Percentiles rank a stretch among this genome's conserved stretches.
These are phyloP conservation scores for Sphaerophoria rueppellii DNA, from an alignment of 2,888 invertebrate species.

Conservation along the genomic window DNA sequence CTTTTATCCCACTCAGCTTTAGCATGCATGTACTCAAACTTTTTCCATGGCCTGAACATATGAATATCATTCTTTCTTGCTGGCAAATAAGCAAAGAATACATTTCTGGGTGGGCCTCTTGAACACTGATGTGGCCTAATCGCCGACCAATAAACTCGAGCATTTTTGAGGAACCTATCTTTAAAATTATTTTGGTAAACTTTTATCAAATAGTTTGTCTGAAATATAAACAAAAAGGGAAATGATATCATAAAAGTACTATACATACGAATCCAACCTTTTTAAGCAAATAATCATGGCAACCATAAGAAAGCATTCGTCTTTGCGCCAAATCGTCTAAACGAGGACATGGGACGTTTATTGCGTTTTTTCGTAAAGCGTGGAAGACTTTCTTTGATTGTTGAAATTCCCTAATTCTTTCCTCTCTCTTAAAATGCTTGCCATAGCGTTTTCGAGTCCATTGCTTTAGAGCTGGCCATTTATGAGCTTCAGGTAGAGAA, in stretches of 20 bases:
- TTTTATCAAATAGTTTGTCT: constrained; percentile 65
- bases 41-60: constrained; percentile 61
- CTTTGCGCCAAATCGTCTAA: constrained; percentile 70
- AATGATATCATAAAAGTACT: not conserved
- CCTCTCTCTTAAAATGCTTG: constrained; percentile 74
- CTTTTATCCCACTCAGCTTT: constrained; percentile 51
- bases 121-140: constrained; percentile 76
- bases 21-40: constrained; percentile 33
- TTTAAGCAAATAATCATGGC: constrained; percentile 68
- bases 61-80: constrained; percentile 73
- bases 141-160: constrained; percentile 76
- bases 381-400: constrained; percentile 73
- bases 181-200: constrained; percentile 74
- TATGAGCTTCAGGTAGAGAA: constrained; percentile 77
- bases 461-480: constrained; percentile 76
- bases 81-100: constrained; percentile 79
- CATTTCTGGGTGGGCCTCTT: constrained; percentile 70
- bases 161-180: constrained; percentile 75
- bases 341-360: constrained; percentile 69
- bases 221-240: not conserved
- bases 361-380: constrained; percentile 56
- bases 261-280: constrained; percentile 74
- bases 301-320: constrained; percentile 66
- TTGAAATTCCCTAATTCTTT: constrained; percentile 63
- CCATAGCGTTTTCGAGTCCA: constrained; percentile 79